Percentiles rank a stretch among this genome's conserved stretches.
Conservation (phyloP, 2,113 vertebrate genomes). For the Ceratotherium simum region DNA sequence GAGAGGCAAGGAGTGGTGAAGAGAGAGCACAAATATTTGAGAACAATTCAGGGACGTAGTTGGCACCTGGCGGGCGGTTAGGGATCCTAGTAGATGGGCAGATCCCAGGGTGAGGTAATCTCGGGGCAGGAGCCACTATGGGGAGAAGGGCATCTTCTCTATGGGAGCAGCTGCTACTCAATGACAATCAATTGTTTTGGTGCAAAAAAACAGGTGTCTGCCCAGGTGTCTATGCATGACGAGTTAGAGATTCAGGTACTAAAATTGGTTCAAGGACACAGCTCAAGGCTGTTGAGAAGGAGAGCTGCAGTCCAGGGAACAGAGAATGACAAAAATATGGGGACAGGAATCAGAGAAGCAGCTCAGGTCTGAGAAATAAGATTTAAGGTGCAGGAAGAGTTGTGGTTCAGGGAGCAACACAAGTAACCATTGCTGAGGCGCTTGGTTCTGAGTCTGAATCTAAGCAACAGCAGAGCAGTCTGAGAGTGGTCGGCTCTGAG, state of each 20-base stretch:
- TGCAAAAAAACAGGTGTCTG: not conserved
- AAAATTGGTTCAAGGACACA: not conserved
- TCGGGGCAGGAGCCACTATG: not conserved
- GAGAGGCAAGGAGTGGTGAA: not conserved
- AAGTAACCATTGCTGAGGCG: not conserved
- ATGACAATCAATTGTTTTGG: too few species aligned
- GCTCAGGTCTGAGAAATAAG: not conserved
- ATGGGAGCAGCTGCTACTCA: too few species aligned
- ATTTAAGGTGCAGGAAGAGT: not conserved
- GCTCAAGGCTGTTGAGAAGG: not conserved
- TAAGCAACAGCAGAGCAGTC: not conserved
- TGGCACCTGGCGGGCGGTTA: not conserved
- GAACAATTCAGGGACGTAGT: not conserved
- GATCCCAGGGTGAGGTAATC: not conserved
- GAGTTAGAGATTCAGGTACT: not conserved
- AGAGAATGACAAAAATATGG: not conserved
- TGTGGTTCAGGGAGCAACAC: not conserved
- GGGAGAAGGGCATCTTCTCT: too few species aligned
- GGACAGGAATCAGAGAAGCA: not conserved
- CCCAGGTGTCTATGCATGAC: not conserved
- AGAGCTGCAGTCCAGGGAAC: not conserved
- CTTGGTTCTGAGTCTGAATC: not conserved
- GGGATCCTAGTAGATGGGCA: not conserved
- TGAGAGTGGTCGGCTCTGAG: not conserved
- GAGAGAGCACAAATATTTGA: fast-evolving